Evolutionary conservation across 2,113 vertebrate genomes (phyloP).

Genomic region (Anguilla rostrata): DNA sequence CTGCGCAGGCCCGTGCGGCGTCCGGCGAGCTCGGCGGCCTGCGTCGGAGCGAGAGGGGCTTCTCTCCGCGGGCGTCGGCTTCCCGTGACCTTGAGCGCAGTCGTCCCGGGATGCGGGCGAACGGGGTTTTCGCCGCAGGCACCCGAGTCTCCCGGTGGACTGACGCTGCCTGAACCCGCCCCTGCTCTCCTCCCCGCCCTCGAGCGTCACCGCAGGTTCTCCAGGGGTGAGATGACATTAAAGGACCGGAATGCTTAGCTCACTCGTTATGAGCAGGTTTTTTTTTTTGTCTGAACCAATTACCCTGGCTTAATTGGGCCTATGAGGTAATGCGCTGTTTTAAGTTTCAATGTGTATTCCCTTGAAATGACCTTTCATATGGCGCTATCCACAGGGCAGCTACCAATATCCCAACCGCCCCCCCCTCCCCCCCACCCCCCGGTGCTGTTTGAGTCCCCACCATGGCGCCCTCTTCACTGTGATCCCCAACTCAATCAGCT

Average conservation of each 20-base stretch:
- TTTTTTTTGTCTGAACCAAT: neutral
- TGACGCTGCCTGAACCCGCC: neutral
- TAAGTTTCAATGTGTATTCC: too few relatives aligned
- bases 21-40: neutral
- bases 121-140: neutral
- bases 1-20: neutral
- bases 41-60: neutral
- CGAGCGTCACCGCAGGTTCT: neutral
- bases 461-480: too few relatives aligned
- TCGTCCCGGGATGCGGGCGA: neutral
- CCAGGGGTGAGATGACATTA: neutral
- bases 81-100: neutral
- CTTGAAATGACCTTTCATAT: too few relatives aligned
- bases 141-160: neutral
- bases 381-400: too few relatives aligned
- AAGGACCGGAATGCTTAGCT: neutral
- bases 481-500: too few relatives aligned
- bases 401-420: too few relatives aligned
- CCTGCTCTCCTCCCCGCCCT: neutral
- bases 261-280: neutral
- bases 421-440: too few relatives aligned
- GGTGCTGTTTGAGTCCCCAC: too few relatives aligned
- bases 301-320: neutral
- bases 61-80: neutral
- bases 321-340: too few relatives aligned